Base-by-base conservation (phyloP, 2,797 vertebrate genomes). In the Sylvilagus floridanus region DNA sequence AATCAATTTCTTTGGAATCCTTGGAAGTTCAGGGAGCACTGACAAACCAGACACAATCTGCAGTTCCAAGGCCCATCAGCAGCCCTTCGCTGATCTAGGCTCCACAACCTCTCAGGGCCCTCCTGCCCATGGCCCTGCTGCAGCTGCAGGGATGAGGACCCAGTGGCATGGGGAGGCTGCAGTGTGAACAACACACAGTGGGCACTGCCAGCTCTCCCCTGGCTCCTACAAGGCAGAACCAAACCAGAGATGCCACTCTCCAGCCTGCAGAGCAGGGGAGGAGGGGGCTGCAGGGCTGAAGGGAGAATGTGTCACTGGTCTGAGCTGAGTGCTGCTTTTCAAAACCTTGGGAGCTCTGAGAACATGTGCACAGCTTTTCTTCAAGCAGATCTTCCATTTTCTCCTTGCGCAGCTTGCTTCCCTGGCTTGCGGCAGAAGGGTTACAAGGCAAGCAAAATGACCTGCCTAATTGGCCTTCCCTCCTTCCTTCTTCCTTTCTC, bases 171-270 rank as follows among this genome's bases (percentile, higher is more conserved):
- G 81, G 91, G 75, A 84, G 60, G 63, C 92, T 92, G 93, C 91
- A 89, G 83, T 66, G 47, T 84, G 83, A 93, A 95, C 75, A 93
- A 95, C 75, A 91, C 35, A 60, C 66, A 28, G 14, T 68, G 69
- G 91, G 37, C 76, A 54, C 88, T 92, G 92, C 93, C 92, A 92
- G 42, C 88, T 86, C 72, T 69, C 77, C 68, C n/a, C 65, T 42
- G 78, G 50, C 94, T 96, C 87, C 90, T 89, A n/a, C 90, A 95
- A 96, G 93, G 92, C 89, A 95, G 88, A 96, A 60, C 62, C 93
- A 84, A 81, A 75, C 93, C 82, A 71, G 42, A 85, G 77, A 62
- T 77, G 90, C 66, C 37, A 42, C 8, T 62, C 73, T 91, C 57
- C 83, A 73, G 60, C 76, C 92, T 93, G 77, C 96, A 62, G 86